Conservation (phyloP, 2,797 vertebrate genomes). For the Sylvia borin region DNA sequence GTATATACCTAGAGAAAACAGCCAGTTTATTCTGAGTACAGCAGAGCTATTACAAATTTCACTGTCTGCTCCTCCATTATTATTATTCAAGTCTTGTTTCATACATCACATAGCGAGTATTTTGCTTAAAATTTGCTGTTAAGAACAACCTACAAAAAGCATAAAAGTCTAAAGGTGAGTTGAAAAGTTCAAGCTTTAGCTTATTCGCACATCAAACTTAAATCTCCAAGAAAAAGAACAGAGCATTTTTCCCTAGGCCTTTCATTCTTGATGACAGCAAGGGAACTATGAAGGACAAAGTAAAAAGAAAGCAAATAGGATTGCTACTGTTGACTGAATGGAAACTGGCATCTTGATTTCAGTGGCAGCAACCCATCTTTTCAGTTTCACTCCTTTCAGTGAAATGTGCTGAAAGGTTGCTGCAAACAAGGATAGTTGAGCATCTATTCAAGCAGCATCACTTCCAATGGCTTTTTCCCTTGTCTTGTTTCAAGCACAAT, state of each 20-base stretch:
- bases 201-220: background rate
- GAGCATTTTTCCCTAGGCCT: background rate
- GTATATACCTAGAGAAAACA: background rate
- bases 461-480: background rate
- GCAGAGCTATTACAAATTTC: background rate
- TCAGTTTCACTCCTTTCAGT: background rate
- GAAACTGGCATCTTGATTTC: slow-evolving; percentile 55
- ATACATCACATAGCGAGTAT: background rate
- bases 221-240: background rate
- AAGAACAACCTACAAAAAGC: background rate
- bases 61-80: background rate
- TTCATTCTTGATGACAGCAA: slow-evolving; percentile 29
- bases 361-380: slow-evolving; percentile 7
- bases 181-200: background rate
- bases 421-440: background rate
- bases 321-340: slow-evolving; percentile 2
- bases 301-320: slow-evolving; percentile 2
- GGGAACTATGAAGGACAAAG: slow-evolving; percentile 10
- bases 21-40: background rate
- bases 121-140: background rate
- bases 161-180: background rate
- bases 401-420: background rate
- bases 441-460: background rate
- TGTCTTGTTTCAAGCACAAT: background rate
- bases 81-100: background rate